These are phyloP conservation scores for Aplodontia rufa DNA, from an alignment of 2,113 vertebrate species.

Conservation along the genomic window DNA sequence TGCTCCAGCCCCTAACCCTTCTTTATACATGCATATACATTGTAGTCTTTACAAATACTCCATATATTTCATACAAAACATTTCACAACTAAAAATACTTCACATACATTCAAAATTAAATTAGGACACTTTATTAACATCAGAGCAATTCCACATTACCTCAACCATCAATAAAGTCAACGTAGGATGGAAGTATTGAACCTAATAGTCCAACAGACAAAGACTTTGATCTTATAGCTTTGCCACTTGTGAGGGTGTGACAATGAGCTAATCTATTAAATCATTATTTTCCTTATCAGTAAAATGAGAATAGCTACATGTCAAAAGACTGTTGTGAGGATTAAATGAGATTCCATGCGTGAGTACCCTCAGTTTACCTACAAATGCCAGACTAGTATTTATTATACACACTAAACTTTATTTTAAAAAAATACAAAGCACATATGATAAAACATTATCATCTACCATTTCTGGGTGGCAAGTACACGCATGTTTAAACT, in stretches of 20 bases:
- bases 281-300: background rate
- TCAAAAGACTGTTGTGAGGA: background rate
- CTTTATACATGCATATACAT: background rate
- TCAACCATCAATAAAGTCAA: background rate
- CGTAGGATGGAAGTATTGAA: background rate
- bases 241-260: background rate
- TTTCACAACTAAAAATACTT: conserved; percentile 1
- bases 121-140: background rate
- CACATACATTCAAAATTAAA: conserved; percentile 28
- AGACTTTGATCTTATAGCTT: background rate
- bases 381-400: conserved; percentile 8
- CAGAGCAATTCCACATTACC: background rate
- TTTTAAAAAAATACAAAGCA: conserved; percentile 59
- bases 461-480: background rate
- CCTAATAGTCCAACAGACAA: background rate
- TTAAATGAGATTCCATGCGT: background rate
- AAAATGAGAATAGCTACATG: background rate
- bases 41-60: background rate
- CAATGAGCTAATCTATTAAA: background rate
- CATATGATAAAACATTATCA: conserved; percentile 28
- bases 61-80: background rate
- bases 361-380: background rate
- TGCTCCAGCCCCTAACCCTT: background rate
- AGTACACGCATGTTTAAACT: background rate
- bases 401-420: conserved; percentile 38